These are phyloP conservation scores for Ochropacha duplaris DNA, from an alignment of 2,888 invertebrate species.

Conservation along the genomic window DNA sequence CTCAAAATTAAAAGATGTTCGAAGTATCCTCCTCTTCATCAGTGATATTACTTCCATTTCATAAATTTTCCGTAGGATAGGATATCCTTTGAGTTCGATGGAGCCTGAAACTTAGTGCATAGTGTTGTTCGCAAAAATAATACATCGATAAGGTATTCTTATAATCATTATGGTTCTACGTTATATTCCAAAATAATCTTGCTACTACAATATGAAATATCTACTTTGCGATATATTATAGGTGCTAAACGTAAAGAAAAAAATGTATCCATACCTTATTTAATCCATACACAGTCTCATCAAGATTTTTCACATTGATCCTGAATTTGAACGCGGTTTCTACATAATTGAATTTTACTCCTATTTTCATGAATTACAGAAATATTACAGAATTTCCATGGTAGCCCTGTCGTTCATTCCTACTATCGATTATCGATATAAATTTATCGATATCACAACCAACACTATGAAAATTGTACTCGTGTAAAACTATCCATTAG, in stretches of 20 bases:
- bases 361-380: no score
- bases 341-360: no score
- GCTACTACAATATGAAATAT: no score
- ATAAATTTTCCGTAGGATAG: constrained; percentile 10
- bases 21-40: constrained; percentile 10
- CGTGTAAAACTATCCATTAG: constrained; percentile 25
- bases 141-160: not conserved
- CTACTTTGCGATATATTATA: no score
- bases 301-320: no score
- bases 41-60: constrained; percentile 19
- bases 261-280: no score
- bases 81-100: constrained; percentile 6
- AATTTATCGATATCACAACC: not conserved
- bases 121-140: not conserved
- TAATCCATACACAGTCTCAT: no score
- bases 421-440: constrained; percentile 1
- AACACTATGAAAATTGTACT: constrained; percentile 6
- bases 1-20: not conserved
- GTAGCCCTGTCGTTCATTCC: no score
- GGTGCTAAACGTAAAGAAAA: no score
- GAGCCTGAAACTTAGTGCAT: constrained; percentile 2
- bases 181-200: no score
- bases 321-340: no score
- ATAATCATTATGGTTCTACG: not conserved
- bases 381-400: no score